phyloP scores from a whole-genome alignment of 2,888 invertebrate species.

The Dicranocentrus wangi region DNA sequence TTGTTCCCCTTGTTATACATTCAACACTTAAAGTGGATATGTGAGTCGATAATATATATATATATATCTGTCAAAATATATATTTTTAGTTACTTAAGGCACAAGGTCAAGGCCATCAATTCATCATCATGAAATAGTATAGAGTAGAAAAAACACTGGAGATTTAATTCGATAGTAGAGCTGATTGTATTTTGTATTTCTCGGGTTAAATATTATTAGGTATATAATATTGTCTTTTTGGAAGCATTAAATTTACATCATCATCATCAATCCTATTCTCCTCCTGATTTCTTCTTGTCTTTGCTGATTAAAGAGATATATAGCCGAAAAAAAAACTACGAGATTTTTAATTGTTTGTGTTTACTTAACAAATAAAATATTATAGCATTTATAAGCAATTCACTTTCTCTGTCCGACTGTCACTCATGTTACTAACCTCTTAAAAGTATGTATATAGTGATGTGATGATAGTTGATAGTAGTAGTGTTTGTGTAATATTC shows the following conservation, averaged over 20 bases:
- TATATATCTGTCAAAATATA: conserved; percentile 1
- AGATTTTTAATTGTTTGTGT: no score
- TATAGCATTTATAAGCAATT: no score
- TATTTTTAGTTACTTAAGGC: conserved; percentile 14
- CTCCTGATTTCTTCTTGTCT: no score
- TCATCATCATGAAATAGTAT: not conserved
- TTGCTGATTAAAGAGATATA: no score
- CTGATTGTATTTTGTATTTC: conserved; percentile 16
- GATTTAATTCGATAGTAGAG: conserved; percentile 9
- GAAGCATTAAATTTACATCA: conserved; percentile 12
- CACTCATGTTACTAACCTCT: no score
- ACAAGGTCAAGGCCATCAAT: conserved; percentile 22
- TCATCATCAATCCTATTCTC: no score
- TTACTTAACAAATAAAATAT: no score
- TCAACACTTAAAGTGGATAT: conserved; percentile 9
- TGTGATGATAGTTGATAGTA: not conserved
- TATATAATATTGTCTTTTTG: conserved; percentile 13
- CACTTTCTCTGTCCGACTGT: no score
- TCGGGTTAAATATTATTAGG: no score
- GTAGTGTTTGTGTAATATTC: no score
- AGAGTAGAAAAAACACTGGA: not conserved
- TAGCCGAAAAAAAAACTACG: no score
- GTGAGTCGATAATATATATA: conserved; percentile 9
- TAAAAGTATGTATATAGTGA: not conserved
- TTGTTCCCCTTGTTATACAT: no score